Evolutionary conservation across 2,113 vertebrate genomes (phyloP).

Genomic region (Hemibagrus wyckioides): DNA sequence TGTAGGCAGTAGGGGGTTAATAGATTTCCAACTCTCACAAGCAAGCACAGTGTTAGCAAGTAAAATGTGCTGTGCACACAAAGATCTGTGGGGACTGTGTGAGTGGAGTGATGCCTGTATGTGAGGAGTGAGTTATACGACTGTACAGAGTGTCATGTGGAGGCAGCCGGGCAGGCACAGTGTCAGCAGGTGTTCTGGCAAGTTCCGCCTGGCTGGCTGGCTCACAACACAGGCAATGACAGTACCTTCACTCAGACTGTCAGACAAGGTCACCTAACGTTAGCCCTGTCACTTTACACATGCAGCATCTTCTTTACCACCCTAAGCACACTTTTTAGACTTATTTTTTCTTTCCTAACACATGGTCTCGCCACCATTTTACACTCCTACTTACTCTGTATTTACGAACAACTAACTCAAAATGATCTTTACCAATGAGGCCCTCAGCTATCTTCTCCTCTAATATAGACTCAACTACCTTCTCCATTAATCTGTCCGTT

Average conservation of each 20-base stretch:
- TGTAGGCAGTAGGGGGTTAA: conserved; percentile 28
- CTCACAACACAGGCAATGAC: conserved; percentile 63
- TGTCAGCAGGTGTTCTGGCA: conserved; percentile 70
- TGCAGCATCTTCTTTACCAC: not conserved
- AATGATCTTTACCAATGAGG: not conserved
- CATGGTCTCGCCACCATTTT: not conserved
- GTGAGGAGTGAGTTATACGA: conserved; percentile 18
- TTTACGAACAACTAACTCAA: not conserved
- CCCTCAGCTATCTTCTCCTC: not conserved
- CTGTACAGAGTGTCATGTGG: conserved; percentile 58
- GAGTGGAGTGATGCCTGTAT: conserved; percentile 29
- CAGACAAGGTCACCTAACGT: conserved; percentile 64
- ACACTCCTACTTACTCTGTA: not conserved
- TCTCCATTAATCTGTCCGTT: not conserved
- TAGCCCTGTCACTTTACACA: conserved; percentile 8
- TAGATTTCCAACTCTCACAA: conserved; percentile 14
- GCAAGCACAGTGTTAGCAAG: conserved; percentile 16
- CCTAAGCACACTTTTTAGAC: conserved; percentile 1
- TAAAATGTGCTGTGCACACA: conserved; percentile 10
- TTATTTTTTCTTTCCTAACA: not conserved
- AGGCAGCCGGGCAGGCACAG: conserved; percentile 60
- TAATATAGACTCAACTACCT: not conserved
- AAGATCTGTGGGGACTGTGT: not conserved
- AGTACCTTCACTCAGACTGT: conserved; percentile 73
- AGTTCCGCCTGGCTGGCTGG: conserved; percentile 70